These are phyloP conservation scores for Spea hammondii DNA, from an alignment of 2,797 vertebrate species.

Conservation along the genomic window DNA sequence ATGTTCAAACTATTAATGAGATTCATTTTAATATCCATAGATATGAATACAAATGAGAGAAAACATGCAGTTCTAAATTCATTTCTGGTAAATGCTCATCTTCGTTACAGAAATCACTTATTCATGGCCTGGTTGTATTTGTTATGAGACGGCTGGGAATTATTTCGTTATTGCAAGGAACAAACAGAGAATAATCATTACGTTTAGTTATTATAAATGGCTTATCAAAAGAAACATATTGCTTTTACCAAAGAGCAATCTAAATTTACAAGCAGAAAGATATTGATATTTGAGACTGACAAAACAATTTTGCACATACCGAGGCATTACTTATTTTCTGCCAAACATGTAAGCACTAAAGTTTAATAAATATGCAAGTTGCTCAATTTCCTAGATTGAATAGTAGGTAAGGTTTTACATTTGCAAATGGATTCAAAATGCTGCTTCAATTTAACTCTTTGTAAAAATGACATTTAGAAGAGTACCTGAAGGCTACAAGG, in stretches of 20 bases:
- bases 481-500: neutral
- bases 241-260: constrained; percentile 14
- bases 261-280: constrained; percentile 7
- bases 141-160: constrained; percentile 20
- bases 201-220: constrained; percentile 30
- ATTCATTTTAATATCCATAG: no score
- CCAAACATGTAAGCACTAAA: constrained; percentile 1
- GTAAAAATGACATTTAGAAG: constrained; percentile 8
- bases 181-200: constrained; percentile 37
- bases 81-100: constrained; percentile 17
- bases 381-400: constrained; percentile 16
- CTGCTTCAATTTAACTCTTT: constrained; percentile 8
- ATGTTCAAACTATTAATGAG: no score
- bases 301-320: constrained; percentile 21
- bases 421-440: constrained; percentile 24
- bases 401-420: constrained; percentile 5
- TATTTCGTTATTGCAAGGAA: constrained; percentile 25
- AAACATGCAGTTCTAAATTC: constrained; percentile 2
- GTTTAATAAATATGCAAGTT: constrained; percentile 28
- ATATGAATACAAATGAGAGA: constrained; percentile 4
- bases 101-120: constrained; percentile 24
- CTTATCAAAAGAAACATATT: constrained; percentile 36
- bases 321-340: neutral
- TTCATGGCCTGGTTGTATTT: constrained; percentile 15
- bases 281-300: constrained; percentile 24